phyloP scores from a whole-genome alignment of 2,888 invertebrate species.

The Dyspetes luteomarginatus region DNA sequence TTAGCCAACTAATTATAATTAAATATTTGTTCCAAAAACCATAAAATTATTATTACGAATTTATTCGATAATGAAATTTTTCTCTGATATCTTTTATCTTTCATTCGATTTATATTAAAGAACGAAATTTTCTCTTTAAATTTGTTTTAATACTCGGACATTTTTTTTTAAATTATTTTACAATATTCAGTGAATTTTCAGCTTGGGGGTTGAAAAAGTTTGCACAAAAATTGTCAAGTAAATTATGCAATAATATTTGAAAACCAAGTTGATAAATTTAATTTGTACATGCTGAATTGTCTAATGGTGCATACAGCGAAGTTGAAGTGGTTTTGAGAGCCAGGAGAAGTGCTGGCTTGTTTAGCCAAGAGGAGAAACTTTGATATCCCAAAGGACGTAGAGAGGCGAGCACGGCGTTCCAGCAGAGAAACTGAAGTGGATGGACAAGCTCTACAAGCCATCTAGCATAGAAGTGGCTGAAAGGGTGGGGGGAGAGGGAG shows the following conservation, averaged over 20 bases:
- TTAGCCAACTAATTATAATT: no score
- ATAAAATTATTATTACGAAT: no score
- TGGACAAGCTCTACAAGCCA: slow-evolving; percentile 6
- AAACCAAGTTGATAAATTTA: background rate
- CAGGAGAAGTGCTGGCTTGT: slow-evolving; percentile 27
- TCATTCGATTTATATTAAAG: no score
- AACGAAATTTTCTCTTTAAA: no score
- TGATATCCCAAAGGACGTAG: slow-evolving; percentile 36
- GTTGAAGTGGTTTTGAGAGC: slow-evolving; percentile 28
- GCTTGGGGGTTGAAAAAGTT: background rate
- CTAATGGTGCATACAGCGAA: background rate
- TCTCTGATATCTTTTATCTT: no score
- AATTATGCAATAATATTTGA: background rate
- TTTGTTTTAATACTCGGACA: no score
- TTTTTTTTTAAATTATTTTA: no score
- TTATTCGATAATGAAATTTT: no score
- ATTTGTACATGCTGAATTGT: background rate
- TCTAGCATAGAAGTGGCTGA: slow-evolving; percentile 6
- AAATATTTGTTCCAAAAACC: no score
- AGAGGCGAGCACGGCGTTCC: slow-evolving; percentile 18
- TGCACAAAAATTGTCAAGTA: background rate
- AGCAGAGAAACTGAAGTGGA: slow-evolving; percentile 41
- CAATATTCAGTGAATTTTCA: no score
- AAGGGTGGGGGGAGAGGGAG: no score
- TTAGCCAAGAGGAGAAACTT: slow-evolving; percentile 35